Percentiles rank a stretch among this genome's conserved stretches.
These are phyloP conservation scores for Crenichthys baileyi DNA, from an alignment of 2,797 vertebrate species.

Conservation along the genomic window DNA sequence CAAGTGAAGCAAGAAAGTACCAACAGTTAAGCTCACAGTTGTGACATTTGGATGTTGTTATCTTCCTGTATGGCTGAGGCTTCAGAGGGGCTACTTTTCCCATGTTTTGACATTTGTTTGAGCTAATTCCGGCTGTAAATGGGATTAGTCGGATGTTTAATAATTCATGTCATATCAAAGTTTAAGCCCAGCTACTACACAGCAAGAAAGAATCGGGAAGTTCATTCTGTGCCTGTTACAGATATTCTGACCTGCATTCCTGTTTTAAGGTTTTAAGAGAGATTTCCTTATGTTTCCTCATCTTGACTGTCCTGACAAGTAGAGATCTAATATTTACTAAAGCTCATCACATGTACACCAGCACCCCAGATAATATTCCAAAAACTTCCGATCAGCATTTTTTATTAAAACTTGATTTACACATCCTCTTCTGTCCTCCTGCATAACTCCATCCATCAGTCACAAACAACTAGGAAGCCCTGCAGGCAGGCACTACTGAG, in stretches of 20 bases:
- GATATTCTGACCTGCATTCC: background rate
- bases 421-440: constrained; percentile 7
- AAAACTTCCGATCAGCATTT: background rate
- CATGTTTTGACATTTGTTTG: constrained; percentile 15
- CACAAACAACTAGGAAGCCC: constrained; percentile 9
- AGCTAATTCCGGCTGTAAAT: constrained; percentile 23
- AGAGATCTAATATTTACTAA: background rate
- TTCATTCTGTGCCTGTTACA: background rate
- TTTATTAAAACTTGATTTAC: background rate
- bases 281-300: background rate
- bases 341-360: background rate
- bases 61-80: constrained; percentile 18
- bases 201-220: background rate
- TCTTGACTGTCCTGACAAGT: background rate
- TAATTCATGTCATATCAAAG: background rate
- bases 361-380: background rate
- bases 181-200: background rate
- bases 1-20: constrained; percentile 34
- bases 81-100: constrained; percentile 14
- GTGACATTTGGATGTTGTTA: constrained; percentile 43
- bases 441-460: background rate
- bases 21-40: constrained; percentile 37
- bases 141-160: constrained; percentile 14
- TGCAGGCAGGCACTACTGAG: background rate
- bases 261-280: background rate